Evolutionary conservation across 1,140 invertebrate genomes (phyloP).

Genomic region (Sinella curviseta): DNA sequence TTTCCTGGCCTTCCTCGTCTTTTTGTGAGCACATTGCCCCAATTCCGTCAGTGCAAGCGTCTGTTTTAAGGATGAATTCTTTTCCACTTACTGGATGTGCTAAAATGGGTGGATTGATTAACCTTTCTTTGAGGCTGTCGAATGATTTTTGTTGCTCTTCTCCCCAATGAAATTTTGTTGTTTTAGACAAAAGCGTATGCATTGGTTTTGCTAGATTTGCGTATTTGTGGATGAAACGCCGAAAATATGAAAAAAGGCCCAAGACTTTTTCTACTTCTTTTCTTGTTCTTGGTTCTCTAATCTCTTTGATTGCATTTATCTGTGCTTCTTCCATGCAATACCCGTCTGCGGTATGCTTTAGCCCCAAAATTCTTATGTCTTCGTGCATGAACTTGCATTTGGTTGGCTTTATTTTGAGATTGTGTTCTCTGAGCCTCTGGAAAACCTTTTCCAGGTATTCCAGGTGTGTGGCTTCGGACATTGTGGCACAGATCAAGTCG

Average conservation of each 20-base stretch:
- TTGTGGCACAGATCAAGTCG: background rate
- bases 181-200: background rate
- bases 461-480: background rate
- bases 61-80: background rate
- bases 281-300: background rate
- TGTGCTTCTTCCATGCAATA: background rate
- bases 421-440: background rate
- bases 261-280: background rate
- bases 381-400: no score
- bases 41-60: constrained; percentile 27
- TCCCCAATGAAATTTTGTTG: constrained; percentile 13
- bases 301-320: background rate
- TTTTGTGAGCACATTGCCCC: constrained; percentile 47
- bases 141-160: background rate
- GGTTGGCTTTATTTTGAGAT: background rate
- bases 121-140: constrained; percentile 48
- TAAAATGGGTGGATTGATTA: constrained; percentile 42
- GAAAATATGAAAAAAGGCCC: background rate
- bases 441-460: background rate
- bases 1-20: constrained; percentile 28
- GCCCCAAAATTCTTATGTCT: background rate
- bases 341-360: background rate
- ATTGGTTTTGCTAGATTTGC: background rate
- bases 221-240: background rate
- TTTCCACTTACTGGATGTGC: constrained; percentile 40